Evolutionary conservation across 2,113 vertebrate species (phyloP).

Genomic region (Phrynocephalus versicolor): DNA sequence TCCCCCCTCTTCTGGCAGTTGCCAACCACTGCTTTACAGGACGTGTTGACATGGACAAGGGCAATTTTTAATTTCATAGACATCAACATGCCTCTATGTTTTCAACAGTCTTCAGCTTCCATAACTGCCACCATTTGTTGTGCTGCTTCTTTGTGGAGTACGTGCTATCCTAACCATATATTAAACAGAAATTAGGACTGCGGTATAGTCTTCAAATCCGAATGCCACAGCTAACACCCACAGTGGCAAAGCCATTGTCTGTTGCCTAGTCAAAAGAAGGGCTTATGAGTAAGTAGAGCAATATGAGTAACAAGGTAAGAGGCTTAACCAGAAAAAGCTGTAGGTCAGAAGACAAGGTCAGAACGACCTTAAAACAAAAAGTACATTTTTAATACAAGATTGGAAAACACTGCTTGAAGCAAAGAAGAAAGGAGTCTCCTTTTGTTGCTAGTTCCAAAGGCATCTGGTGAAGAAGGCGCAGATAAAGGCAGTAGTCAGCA

Average conservation of each 20-base stretch:
- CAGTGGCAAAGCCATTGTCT: background rate
- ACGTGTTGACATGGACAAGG: background rate
- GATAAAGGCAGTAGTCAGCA: background rate
- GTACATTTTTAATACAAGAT: background rate
- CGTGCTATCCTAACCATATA: background rate
- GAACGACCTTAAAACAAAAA: background rate
- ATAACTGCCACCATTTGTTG: background rate
- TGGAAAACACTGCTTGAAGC: background rate
- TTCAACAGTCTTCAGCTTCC: background rate
- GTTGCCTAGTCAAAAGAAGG: background rate
- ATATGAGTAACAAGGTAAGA: background rate
- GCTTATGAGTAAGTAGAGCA: background rate
- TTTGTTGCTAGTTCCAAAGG: background rate
- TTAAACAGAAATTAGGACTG: background rate
- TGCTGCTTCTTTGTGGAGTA: background rate
- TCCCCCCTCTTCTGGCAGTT: background rate
- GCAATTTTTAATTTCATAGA: background rate
- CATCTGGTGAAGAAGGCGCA: background rate
- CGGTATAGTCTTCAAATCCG: background rate
- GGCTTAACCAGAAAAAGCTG: background rate
- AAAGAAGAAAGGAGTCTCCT: background rate
- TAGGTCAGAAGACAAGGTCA: background rate
- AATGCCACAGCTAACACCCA: background rate
- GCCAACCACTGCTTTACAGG: background rate
- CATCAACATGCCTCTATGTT: background rate